Evolutionary conservation across 2,888 invertebrate species (phyloP).

Genomic region (Chrysopilus asiliformis): DNA sequence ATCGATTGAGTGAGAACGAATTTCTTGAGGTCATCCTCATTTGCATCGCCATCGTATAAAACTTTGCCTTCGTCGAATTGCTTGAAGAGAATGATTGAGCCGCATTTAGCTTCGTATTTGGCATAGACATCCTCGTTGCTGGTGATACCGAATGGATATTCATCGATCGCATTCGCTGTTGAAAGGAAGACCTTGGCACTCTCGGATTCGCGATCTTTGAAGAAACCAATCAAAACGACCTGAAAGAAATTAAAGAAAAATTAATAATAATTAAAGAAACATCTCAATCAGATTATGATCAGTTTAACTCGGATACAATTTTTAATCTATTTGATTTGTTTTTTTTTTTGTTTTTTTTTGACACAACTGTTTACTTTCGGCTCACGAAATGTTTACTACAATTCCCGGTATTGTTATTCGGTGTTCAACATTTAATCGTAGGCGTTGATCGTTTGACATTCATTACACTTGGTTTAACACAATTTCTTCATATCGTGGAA

Average conservation of each 20-base stretch:
- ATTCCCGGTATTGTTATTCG: no score
- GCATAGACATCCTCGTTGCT: conserved; percentile 61
- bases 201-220: conserved; percentile 63
- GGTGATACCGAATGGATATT: conserved; percentile 78
- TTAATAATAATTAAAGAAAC: neutral
- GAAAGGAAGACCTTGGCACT: conserved; percentile 73
- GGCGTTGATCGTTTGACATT: no score
- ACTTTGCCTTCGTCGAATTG: conserved; percentile 82
- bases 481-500: no score
- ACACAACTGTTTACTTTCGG: no score
- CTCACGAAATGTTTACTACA: no score
- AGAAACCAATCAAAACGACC: conserved; percentile 83
- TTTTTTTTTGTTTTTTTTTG: no score
- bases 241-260: conserved; percentile 27
- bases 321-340: no score
- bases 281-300: no score
- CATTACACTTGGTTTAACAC: no score
- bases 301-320: no score
- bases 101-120: conserved; percentile 68
- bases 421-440: no score
- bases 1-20: conserved; percentile 76
- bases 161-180: conserved; percentile 71
- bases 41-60: conserved; percentile 54
- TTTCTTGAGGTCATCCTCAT: conserved; percentile 55
- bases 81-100: conserved; percentile 79